Base-by-base conservation (phyloP, 1,140 invertebrate genomes). In the Hylaeus volcanicus region DNA sequence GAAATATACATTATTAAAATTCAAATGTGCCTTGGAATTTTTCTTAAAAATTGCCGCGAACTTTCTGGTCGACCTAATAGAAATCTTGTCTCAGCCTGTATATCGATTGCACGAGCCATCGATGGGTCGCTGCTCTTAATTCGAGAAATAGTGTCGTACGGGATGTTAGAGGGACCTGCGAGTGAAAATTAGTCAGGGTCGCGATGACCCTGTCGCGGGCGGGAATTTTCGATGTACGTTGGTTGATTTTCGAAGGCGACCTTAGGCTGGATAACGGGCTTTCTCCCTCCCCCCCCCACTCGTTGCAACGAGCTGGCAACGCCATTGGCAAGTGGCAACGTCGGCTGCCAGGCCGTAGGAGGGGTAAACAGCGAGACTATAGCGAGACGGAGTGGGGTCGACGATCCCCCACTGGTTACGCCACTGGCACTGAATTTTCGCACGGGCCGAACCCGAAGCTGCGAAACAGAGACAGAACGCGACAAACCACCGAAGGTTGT, bases 341-440 rank as follows among this genome's bases (percentile, higher is more conserved):
- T 72, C 72, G 75, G 71, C 61, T 55, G 71, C 51, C 76, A 63
- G 73, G 48, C 58, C 71, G 66, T 63, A 60, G 80, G 79, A 69
- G 84, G 83, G 71, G 72, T 66, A 56, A 26, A 76, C 77, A 63
- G 75, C 53, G 65, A 85, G 76, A 74, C 71, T 85, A 70, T 82
- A 73, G 73, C 69, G 66, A 60, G 15, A 53, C n/a, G 45, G 71
- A 83, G 81, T 80, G 73, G 84, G 73, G 66, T 60, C 37, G 51
- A 43, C 60, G 66, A 71, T 85, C 84, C 84, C 85, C 65, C 45
- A 56, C 61, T 48, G 58, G 60, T 73, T 88, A 87, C 88, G 86
- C 83, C 86, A 75, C 77, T 89, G 88, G 69, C 56, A 76, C 76
- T 83, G 88, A 88, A 88, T 83, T 88, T 26, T 85, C 84, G 88